Conservation (phyloP, 2,888 invertebrate genomes). For the Priocnemis perturbator region DNA sequence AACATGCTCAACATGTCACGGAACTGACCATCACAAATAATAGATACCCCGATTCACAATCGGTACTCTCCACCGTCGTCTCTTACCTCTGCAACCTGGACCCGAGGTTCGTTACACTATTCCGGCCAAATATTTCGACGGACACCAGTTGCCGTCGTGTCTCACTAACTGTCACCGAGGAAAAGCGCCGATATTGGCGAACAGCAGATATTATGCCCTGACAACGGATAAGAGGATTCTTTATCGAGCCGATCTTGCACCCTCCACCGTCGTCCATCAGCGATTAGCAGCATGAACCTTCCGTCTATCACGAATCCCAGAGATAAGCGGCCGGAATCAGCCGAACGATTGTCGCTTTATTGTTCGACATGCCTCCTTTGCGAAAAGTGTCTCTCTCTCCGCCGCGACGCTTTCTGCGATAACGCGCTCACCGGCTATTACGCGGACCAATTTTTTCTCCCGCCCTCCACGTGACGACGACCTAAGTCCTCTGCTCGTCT, state of each 20-base stretch:
- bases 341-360: slow-evolving; percentile 6
- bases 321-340: slow-evolving; percentile 40
- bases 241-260: slow-evolving; percentile 37
- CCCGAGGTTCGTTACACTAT: no score
- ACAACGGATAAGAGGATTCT: slow-evolving; percentile 41
- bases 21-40: no score
- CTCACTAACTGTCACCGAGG: slow-evolving; percentile 18
- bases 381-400: no score
- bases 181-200: slow-evolving; percentile 16
- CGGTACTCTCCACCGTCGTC: not conserved
- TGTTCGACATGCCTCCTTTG: not conserved
- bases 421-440: no score
- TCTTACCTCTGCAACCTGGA: no score
- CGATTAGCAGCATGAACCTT: slow-evolving; percentile 22
- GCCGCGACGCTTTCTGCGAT: no score
- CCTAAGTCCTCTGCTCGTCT: no score
- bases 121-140: no score
- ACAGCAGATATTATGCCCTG: slow-evolving; percentile 35
- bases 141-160: not conserved
- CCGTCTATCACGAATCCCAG: slow-evolving; percentile 31
- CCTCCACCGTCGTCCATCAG: slow-evolving; percentile 32
- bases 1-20: no score
- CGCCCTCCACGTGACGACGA: no score
- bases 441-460: no score
- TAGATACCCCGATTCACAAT: no score